These are phyloP conservation scores for Dolichallabes microphthalmus DNA, from an alignment of 2,113 vertebrate genomes.

Conservation along the genomic window DNA sequence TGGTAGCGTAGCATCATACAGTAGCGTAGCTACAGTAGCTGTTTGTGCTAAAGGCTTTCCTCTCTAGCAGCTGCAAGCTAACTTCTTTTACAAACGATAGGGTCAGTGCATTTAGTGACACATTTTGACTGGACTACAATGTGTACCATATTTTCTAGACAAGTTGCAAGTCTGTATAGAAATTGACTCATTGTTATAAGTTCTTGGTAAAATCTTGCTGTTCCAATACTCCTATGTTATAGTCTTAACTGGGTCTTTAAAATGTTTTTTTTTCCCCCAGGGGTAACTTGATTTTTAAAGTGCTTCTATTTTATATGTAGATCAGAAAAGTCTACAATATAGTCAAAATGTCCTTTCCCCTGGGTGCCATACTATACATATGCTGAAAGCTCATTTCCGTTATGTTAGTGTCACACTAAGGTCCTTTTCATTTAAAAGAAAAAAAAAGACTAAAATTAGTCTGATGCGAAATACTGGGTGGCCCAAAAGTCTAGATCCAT, in stretches of 20 bases:
- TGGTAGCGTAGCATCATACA: not conserved
- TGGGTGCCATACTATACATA: too few relatives aligned
- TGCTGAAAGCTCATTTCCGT: not conserved
- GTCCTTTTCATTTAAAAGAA: not conserved
- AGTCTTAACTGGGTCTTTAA: not conserved
- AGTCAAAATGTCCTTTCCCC: not conserved
- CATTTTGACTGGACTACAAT: not conserved
- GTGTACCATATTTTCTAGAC: constrained; percentile 23
- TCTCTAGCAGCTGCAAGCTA: constrained; percentile 6
- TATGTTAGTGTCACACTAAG: not conserved
- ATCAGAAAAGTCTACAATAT: not conserved
- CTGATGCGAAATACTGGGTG: not conserved
- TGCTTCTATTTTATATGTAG: not conserved
- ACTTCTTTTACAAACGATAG: not conserved
- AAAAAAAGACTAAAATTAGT: not conserved
- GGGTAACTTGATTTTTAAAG: not conserved
- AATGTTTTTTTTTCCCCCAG: not conserved
- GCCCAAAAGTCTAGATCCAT: too few relatives aligned
- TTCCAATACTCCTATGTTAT: not conserved
- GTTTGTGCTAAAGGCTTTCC: constrained; percentile 13
- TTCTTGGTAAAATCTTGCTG: not conserved
- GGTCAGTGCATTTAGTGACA: not conserved
- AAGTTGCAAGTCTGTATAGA: not conserved
- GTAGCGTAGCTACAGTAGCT: constrained; percentile 16
- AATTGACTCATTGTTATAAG: not conserved